phyloP scores from a whole-genome alignment of 1,140 invertebrate genomes.

The Papilio aristodemus region DNA sequence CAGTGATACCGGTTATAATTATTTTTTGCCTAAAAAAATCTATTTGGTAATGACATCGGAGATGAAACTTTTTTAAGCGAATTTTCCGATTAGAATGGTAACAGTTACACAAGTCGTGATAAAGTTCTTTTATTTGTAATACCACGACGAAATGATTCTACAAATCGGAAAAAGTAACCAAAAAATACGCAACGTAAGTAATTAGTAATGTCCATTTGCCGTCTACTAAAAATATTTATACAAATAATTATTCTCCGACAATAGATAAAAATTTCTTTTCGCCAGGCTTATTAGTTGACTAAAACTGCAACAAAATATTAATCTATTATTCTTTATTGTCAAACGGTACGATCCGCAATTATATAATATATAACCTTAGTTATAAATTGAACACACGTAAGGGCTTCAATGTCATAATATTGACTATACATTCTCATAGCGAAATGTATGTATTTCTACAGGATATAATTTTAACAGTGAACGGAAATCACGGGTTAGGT shows the following conservation, averaged over 20 bases:
- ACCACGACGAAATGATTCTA: neutral
- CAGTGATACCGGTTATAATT: neutral
- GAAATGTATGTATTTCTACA: neutral
- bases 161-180: neutral
- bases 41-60: slow-evolving; percentile 1
- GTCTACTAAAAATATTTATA: neutral
- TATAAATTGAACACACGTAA: too few relatives aligned
- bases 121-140: slow-evolving; percentile 16
- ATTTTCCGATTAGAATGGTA: slow-evolving; percentile 13
- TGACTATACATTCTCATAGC: too few relatives aligned
- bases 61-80: neutral
- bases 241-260: too few relatives aligned
- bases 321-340: too few relatives aligned
- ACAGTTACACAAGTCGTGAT: slow-evolving; percentile 3
- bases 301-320: too few relatives aligned
- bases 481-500: neutral
- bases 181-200: neutral
- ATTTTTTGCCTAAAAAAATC: slow-evolving; percentile 1
- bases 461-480: too few relatives aligned
- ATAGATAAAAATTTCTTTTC: too few relatives aligned
- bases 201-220: neutral
- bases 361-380: too few relatives aligned
- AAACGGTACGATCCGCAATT: too few relatives aligned
- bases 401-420: too few relatives aligned
- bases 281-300: too few relatives aligned